Percentiles rank a stretch among this genome's conserved stretches.
Conservation (phyloP, 2,888 invertebrate genomes). For the Epinotia nisella region DNA sequence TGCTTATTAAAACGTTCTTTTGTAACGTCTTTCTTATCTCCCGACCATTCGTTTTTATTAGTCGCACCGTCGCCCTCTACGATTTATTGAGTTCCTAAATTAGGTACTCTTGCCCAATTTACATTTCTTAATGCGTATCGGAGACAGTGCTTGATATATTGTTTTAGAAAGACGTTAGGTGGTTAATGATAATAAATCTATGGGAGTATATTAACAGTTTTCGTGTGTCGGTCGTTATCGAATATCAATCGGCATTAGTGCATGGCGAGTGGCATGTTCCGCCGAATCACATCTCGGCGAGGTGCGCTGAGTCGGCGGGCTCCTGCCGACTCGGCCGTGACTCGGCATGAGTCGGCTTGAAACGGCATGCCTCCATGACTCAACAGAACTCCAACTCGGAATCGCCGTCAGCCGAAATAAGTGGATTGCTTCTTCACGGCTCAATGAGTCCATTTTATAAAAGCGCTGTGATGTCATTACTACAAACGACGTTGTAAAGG, state of each 20-base stretch:
- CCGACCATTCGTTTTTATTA: conserved; percentile 50
- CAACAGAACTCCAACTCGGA: conserved; percentile 64
- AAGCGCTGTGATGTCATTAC: conserved; percentile 67
- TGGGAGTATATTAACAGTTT: conserved; percentile 48
- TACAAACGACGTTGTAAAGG: conserved; percentile 49
- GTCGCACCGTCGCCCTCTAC: conserved; percentile 51
- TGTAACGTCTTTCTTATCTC: conserved; percentile 47
- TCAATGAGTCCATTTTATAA: conserved; percentile 73
- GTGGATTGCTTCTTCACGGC: conserved; percentile 78
- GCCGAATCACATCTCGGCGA: conserved; percentile 70
- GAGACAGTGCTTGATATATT: conserved; percentile 38
- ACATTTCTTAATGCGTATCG: conserved; percentile 40
- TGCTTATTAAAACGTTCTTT: conserved; percentile 48
- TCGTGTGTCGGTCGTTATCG: conserved; percentile 61
- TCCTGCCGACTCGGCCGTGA: conserved; percentile 68
- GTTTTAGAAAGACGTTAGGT: conserved; percentile 36
- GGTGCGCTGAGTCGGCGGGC: conserved; percentile 67
- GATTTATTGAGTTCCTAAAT: conserved; percentile 51
- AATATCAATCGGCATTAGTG: conserved; percentile 74
- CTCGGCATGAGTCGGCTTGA: conserved; percentile 68
- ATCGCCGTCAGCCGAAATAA: conserved; percentile 78
- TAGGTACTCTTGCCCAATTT: conserved; percentile 40
- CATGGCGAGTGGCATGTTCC: conserved; percentile 59
- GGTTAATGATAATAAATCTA: conserved; percentile 48
- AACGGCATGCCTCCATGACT: conserved; percentile 68